These are phyloP conservation scores for Myopa tessellatipennis DNA, from an alignment of 2,888 invertebrate genomes.

Conservation along the genomic window DNA sequence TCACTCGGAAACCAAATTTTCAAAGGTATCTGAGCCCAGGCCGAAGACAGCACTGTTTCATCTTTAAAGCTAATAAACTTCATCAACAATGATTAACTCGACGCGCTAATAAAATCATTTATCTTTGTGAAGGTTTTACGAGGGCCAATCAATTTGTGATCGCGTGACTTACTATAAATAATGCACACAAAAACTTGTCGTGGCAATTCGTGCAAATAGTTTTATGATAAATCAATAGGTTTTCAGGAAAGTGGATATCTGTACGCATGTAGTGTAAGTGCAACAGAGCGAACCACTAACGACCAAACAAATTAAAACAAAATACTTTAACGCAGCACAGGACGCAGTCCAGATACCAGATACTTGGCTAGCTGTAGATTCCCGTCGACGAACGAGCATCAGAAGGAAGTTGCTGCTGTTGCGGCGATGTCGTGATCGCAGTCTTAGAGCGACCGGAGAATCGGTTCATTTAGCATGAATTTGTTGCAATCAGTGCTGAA, in stretches of 20 bases:
- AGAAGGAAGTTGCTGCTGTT: conserved; percentile 38
- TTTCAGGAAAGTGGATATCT: not conserved
- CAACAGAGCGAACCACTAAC: conserved; percentile 53
- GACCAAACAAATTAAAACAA: conserved; percentile 67
- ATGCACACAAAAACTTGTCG: not conserved
- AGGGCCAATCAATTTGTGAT: conserved; percentile 42
- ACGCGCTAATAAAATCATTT: conserved; percentile 64
- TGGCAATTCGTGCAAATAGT: conserved; percentile 59
- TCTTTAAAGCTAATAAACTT: conserved; percentile 57
- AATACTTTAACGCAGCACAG: conserved; percentile 60
- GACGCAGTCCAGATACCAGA: conserved; percentile 45
- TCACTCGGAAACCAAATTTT: not conserved
- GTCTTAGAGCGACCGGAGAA: not conserved
- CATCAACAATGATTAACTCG: conserved; percentile 63
- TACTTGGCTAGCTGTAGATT: not conserved
- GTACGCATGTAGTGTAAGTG: not conserved
- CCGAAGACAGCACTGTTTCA: not conserved
- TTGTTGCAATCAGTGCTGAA: conserved; percentile 60
- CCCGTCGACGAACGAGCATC: not conserved
- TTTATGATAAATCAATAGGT: conserved; percentile 60
- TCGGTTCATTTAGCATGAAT: conserved; percentile 59
- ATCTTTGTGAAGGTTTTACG: conserved; percentile 52
- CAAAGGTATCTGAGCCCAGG: not conserved
- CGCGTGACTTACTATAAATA: conserved; percentile 61
- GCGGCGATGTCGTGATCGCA: conserved; percentile 7